These are phyloP conservation scores for Ethmia dodecea DNA, from an alignment of 2,888 invertebrate species.

Conservation along the genomic window DNA sequence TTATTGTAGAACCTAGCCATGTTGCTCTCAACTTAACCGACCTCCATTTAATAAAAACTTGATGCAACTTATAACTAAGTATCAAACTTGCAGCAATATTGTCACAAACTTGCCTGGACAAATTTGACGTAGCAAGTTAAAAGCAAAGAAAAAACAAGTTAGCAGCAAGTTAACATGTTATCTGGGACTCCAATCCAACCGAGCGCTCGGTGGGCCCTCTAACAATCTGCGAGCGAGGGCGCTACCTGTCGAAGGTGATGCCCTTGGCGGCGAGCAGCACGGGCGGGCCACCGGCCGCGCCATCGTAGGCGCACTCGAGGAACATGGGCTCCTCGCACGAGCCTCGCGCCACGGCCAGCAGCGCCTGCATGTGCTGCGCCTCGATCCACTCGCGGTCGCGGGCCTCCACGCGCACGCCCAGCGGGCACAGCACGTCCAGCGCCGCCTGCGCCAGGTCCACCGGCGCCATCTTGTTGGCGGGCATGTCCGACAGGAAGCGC, in stretches of 20 bases:
- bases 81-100: too few relatives aligned
- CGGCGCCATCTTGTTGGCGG: slow-evolving; percentile 89
- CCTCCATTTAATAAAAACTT: too few relatives aligned
- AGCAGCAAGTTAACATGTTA: too few relatives aligned
- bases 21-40: too few relatives aligned
- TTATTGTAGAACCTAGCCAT: too few relatives aligned
- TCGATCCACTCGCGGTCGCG: slow-evolving; percentile 81
- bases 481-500: slow-evolving; percentile 83
- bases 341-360: slow-evolving; percentile 81
- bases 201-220: too few relatives aligned
- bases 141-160: too few relatives aligned
- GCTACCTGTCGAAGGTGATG: slow-evolving; percentile 77
- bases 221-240: too few relatives aligned
- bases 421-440: slow-evolving; percentile 79
- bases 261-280: slow-evolving; percentile 83
- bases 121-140: too few relatives aligned
- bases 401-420: slow-evolving; percentile 70
- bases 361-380: slow-evolving; percentile 77
- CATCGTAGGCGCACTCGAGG: slow-evolving; percentile 79
- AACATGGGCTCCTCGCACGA: slow-evolving; percentile 81
- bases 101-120: too few relatives aligned
- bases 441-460: slow-evolving; percentile 80
- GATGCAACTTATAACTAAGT: too few relatives aligned
- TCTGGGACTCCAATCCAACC: too few relatives aligned
- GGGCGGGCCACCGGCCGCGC: slow-evolving; percentile 63